These are phyloP conservation scores for Fulmarus glacialis DNA, from an alignment of 2,113 vertebrate species.

Conservation along the genomic window DNA sequence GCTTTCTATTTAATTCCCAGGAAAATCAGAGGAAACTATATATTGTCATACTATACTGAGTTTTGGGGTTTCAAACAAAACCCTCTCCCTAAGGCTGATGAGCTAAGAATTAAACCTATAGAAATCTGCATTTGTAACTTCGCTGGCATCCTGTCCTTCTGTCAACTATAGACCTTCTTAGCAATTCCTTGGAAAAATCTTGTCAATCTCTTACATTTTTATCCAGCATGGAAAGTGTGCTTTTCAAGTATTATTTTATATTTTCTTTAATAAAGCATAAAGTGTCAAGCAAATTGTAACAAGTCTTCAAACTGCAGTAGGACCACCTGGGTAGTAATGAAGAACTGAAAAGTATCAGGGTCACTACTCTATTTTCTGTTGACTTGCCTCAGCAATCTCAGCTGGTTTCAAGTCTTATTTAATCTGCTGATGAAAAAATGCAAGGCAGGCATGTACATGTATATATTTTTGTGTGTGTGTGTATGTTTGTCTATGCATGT, in stretches of 20 bases:
- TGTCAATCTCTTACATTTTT: background rate
- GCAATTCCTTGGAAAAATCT: background rate
- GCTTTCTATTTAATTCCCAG: background rate
- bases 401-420: background rate
- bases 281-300: background rate
- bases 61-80: background rate
- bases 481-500: background rate
- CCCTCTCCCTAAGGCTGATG: background rate
- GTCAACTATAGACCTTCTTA: background rate
- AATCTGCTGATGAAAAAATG: background rate
- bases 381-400: background rate
- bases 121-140: background rate
- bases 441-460: accelerated
- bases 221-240: background rate
- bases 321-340: background rate
- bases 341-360: background rate
- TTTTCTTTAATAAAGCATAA: background rate
- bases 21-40: background rate
- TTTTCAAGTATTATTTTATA: background rate
- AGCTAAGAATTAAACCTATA: background rate
- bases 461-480: background rate
- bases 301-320: background rate
- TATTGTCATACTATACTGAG: background rate
- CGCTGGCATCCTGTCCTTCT: background rate
- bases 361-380: background rate